Evolutionary conservation across 2,113 vertebrate genomes (phyloP), one percentile per base, ranked within the genome.

Genomic region (Ranitomeya imitator): DNA sequence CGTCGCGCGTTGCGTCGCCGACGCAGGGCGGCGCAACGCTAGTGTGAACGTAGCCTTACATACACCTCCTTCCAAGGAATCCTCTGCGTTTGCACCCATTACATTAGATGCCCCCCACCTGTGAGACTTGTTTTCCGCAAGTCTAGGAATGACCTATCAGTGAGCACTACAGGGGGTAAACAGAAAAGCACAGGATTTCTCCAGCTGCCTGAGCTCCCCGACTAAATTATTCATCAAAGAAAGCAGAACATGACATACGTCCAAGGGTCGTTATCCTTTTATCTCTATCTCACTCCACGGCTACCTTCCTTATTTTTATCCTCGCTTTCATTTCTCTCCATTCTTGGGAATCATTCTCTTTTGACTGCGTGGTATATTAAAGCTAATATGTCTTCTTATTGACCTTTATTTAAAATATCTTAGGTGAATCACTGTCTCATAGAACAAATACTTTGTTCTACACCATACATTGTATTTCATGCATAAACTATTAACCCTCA

Each of bases 141-240:
- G 57, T 71, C 78, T 73, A 6, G 16, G 55, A 52, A 16, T 85
- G 87, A 85, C 87, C 82, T 88, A 88, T 85, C 81, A 85, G 59
- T 78, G 60, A n/a, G 87, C 81, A 59, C 57, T 26, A 13, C 80
- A 52, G 65, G 80, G 87, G 80, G 86, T 81, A 79, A 73, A 82
- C 23, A 67, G 60, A 52, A 26, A 13, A 85, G 69, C 71, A 63
- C 57, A 84, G 55, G 57, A 15, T 63, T 60, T 60, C 69, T 26
- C 57, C 26, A 52, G 71, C 45, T 54, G 73, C 60, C 74, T 78
- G 19, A 88, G 52, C 69, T 83, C 79, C 63, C 13, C 7, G 54
- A 74, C 54, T 81, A 85, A 88, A 85, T 85, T 79, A 88, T 88
- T 84, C 51, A 88, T 85, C 81, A 78, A 59, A 77, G 87, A 79